Conservation (phyloP, 2,113 vertebrate genomes). For the Illadopsis cleaveri region DNA sequence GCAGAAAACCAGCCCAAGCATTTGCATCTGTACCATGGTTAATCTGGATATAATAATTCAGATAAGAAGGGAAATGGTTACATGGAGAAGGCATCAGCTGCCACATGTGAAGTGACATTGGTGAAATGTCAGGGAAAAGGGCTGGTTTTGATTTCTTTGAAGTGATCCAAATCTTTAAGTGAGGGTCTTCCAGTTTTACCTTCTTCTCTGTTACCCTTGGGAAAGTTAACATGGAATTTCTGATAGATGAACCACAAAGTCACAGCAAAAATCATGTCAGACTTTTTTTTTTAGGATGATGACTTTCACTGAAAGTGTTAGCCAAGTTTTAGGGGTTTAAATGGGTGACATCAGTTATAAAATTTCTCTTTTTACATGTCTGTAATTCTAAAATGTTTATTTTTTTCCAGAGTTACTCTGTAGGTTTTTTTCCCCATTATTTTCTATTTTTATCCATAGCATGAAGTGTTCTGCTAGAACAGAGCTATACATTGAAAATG, state of each 20-base stretch:
- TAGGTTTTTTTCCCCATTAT: rapidly evolving
- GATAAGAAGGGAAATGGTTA: background rate
- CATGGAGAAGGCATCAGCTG: background rate
- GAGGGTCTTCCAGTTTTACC: background rate
- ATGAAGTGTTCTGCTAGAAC: background rate
- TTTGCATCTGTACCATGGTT: background rate
- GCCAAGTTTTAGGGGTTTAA: background rate
- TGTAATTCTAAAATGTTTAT: background rate
- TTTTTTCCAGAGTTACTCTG: background rate
- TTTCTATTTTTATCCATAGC: background rate
- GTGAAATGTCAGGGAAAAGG: background rate
- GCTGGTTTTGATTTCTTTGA: background rate
- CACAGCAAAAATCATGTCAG: background rate
- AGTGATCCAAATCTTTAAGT: background rate
- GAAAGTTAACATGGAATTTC: background rate
- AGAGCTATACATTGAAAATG: background rate
- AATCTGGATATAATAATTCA: background rate
- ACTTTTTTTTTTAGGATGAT: background rate
- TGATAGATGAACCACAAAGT: background rate
- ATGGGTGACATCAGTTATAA: background rate
- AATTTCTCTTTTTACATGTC: background rate
- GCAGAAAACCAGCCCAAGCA: background rate
- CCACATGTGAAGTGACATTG: background rate
- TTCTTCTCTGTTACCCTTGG: background rate
- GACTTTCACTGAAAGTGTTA: background rate